A percentile compares a stretch with the other conserved stretches of the same genome.
These are phyloP conservation scores for Pinna nobilis DNA, from an alignment of 1,140 invertebrate genomes.

Conservation along the genomic window DNA sequence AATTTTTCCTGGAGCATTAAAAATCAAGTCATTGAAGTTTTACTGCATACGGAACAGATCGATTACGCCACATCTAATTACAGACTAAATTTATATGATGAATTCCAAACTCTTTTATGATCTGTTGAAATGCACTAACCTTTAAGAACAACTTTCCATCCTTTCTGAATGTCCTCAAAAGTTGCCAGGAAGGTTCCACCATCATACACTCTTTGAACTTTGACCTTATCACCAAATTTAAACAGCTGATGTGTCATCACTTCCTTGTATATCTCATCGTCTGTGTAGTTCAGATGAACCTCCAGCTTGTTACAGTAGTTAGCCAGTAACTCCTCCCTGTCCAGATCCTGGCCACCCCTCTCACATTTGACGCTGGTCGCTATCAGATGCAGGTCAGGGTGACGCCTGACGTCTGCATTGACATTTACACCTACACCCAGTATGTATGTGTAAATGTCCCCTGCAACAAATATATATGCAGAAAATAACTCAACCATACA, in stretches of 20 bases:
- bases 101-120: not conserved
- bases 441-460: slow-evolving; percentile 26
- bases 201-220: not conserved
- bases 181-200: slow-evolving; percentile 7
- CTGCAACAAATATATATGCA: not conserved
- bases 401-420: slow-evolving; percentile 51
- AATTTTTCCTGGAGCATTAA: no score
- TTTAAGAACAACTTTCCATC: slow-evolving; percentile 18
- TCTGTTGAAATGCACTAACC: not conserved
- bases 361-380: slow-evolving; percentile 56
- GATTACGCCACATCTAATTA: no score
- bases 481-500: not conserved
- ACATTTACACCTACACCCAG: slow-evolving; percentile 62
- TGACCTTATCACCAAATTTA: not conserved
- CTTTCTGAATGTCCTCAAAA: slow-evolving; percentile 6
- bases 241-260: slow-evolving; percentile 22
- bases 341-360: slow-evolving; percentile 27
- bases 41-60: no score
- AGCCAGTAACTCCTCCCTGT: slow-evolving; percentile 47
- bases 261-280: slow-evolving; percentile 7
- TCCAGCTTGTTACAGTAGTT: slow-evolving; percentile 49
- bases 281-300: slow-evolving; percentile 4
- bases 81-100: no score
- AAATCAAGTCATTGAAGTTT: no score
- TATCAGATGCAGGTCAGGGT: slow-evolving; percentile 36